Evolutionary conservation across 2,113 vertebrate species (phyloP).

Genomic region (Elephas maximus): DNA sequence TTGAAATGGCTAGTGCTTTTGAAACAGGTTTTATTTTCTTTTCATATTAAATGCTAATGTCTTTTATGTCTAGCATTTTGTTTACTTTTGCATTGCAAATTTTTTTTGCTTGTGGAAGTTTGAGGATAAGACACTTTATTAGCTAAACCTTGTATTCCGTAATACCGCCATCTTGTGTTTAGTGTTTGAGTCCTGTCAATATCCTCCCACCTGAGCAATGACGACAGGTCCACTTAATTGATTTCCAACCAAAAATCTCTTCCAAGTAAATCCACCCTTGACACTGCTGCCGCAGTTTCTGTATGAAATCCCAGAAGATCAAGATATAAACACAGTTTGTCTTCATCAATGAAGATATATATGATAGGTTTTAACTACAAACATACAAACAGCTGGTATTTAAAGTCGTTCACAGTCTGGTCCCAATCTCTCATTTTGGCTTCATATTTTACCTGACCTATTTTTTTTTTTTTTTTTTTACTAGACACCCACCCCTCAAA

Average conservation of each 20-base stretch:
- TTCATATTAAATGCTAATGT: background rate
- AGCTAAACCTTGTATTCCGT: background rate
- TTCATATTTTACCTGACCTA: background rate
- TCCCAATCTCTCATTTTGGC: background rate
- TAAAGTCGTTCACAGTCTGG: background rate
- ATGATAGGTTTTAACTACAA: background rate
- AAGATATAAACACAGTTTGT: background rate
- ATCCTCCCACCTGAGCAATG: background rate
- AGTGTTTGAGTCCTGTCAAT: background rate
- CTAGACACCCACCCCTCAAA: background rate
- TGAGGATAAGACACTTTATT: background rate
- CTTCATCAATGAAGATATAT: background rate
- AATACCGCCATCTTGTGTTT: background rate
- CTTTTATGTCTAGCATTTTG: background rate
- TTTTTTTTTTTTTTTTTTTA: too few relatives aligned
- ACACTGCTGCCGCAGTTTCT: background rate
- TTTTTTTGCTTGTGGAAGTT: background rate
- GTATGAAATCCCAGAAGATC: background rate
- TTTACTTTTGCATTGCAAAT: background rate
- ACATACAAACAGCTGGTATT: background rate
- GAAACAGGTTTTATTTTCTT: background rate
- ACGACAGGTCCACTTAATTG: background rate
- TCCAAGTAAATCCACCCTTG: background rate
- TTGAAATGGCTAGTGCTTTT: constrained; percentile 13
- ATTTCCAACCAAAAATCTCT: background rate